Evolutionary conservation across 2,113 vertebrate species (phyloP).

Genomic region (Montifringilla adamsi): DNA sequence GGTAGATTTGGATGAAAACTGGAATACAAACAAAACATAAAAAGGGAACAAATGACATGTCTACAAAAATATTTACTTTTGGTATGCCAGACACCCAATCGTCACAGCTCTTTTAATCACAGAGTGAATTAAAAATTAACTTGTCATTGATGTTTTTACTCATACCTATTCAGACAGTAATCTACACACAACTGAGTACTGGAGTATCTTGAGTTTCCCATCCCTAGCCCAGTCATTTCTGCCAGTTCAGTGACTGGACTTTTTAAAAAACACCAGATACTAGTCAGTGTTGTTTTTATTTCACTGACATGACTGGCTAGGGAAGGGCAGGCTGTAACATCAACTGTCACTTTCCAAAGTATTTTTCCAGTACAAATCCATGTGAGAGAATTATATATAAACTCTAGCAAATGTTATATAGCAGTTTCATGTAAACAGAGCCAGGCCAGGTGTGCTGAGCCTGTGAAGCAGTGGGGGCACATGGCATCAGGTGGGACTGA

Average conservation of each 20-base stretch:
- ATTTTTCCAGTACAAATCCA: neutral
- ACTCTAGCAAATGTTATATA: neutral
- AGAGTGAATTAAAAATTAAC: slow-evolving; percentile 20
- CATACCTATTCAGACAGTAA: neutral
- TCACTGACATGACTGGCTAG: neutral
- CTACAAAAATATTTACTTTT: slow-evolving; percentile 4
- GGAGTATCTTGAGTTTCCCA: neutral
- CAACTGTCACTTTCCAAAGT: neutral
- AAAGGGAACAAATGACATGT: neutral
- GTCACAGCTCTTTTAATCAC: neutral
- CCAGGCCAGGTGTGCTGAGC: neutral
- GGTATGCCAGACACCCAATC: neutral
- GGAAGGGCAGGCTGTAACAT: neutral
- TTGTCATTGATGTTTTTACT: neutral
- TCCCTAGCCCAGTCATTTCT: neutral
- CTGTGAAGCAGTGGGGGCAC: neutral
- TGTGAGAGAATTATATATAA: neutral
- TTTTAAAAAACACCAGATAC: neutral
- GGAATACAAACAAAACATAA: neutral
- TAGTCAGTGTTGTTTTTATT: neutral
- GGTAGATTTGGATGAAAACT: neutral
- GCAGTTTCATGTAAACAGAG: neutral
- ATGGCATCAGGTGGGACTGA: neutral
- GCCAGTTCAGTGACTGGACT: neutral
- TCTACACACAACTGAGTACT: neutral